Conservation (phyloP, 2,113 vertebrate genomes). For the Marmota flaviventris region DNA sequence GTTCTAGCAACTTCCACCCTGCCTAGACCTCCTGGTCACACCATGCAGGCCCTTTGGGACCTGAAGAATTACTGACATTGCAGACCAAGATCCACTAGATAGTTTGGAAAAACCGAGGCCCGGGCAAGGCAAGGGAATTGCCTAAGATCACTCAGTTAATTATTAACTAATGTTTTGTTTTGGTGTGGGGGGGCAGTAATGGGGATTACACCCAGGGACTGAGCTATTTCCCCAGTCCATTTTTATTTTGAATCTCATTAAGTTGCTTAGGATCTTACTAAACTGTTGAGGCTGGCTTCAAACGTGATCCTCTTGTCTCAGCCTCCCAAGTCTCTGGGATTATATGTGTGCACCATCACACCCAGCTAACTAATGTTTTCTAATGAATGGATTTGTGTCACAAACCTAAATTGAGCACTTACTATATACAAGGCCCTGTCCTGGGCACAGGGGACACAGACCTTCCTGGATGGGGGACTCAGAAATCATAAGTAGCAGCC, state of each 20-base stretch:
- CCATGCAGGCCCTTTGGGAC: not conserved
- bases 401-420: not conserved
- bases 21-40: not conserved
- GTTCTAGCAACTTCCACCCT: not conserved
- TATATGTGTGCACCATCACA: not conserved
- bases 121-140: not conserved
- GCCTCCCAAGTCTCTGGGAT: not conserved
- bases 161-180: not conserved
- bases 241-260: not conserved
- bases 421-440: not conserved
- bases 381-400: constrained; percentile 29
- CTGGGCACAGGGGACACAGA: not conserved
- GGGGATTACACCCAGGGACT: not conserved
- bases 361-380: not conserved
- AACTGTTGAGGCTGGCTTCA: not conserved
- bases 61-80: not conserved
- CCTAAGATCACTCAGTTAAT: not conserved
- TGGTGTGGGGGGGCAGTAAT: not conserved
- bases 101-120: not conserved
- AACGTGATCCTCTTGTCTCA: not conserved
- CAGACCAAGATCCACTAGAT: not conserved
- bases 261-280: not conserved
- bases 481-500: not conserved
- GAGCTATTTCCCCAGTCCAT: too few relatives aligned
- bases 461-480: not conserved